Percentiles rank a stretch among this genome's conserved stretches.
These are phyloP conservation scores for Drosophila tripunctata DNA, from an alignment of 2,888 invertebrate species.

Conservation along the genomic window DNA sequence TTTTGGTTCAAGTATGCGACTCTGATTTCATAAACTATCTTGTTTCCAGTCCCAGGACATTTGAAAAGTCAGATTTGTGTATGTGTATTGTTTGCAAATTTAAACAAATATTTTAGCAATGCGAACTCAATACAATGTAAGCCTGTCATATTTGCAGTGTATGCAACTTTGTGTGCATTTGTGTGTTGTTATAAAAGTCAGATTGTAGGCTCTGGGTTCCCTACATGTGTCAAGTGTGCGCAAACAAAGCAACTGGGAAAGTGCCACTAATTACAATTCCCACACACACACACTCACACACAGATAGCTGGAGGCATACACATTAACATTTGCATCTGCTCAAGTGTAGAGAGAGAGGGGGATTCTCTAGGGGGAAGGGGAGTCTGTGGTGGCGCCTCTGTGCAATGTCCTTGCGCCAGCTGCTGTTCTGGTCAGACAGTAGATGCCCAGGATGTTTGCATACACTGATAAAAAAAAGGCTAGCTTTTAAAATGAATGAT, in stretches of 20 bases:
- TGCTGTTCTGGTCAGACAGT: slow-evolving; percentile 17
- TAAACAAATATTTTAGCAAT: slow-evolving; percentile 24
- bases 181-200: slow-evolving; percentile 18
- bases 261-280: slow-evolving; percentile 79
- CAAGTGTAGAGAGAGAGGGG: slow-evolving; percentile 2
- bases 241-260: slow-evolving; percentile 78
- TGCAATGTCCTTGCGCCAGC: slow-evolving; percentile 35
- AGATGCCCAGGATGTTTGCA: slow-evolving; percentile 59
- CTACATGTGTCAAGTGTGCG: slow-evolving; percentile 61
- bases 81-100: not conserved
- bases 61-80: not conserved
- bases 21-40: not conserved
- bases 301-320: slow-evolving; percentile 13
- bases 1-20: too few species aligned
- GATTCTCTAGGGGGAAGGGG: not conserved
- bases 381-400: slow-evolving; percentile 36
- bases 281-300: slow-evolving; percentile 36
- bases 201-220: slow-evolving; percentile 15
- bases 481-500: too few species aligned
- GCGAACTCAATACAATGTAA: slow-evolving; percentile 30
- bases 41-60: not conserved
- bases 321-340: slow-evolving; percentile 53
- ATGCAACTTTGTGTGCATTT: not conserved
- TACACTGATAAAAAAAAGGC: not conserved
- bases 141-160: slow-evolving; percentile 52